These are phyloP conservation scores for Peromyscus melanophrys DNA, from an alignment of 2,797 vertebrate species.

Conservation along the genomic window DNA sequence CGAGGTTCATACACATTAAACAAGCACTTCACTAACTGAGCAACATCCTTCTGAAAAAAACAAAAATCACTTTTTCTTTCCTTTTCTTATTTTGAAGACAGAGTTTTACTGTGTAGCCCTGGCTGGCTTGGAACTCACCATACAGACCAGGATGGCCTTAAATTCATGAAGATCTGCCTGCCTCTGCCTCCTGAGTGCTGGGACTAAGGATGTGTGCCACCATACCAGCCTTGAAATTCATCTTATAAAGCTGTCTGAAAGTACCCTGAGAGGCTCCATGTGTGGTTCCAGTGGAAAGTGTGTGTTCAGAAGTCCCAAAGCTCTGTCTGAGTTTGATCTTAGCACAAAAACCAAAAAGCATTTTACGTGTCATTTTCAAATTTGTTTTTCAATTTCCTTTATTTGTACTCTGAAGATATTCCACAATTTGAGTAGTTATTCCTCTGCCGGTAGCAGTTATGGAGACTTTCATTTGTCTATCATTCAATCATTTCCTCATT, in stretches of 20 bases:
- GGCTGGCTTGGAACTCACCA: not conserved
- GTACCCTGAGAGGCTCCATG: not conserved
- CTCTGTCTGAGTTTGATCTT: not conserved
- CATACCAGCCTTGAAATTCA: not conserved
- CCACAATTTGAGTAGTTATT: not conserved
- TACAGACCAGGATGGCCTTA: not conserved
- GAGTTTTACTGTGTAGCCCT: not conserved
- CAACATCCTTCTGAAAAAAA: not conserved
- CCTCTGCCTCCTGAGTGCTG: not conserved
- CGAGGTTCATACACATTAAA: not conserved
- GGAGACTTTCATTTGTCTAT: not conserved
- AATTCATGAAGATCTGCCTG: not conserved
- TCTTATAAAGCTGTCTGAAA: slow-evolving; percentile 16
- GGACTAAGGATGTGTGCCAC: not conserved
- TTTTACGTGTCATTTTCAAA: not conserved
- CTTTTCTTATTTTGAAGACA: not conserved
- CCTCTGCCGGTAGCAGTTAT: not conserved
- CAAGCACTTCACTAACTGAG: not conserved
- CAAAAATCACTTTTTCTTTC: not conserved
- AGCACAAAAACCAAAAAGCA: not conserved
- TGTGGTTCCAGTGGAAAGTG: not conserved
- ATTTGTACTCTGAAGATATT: slow-evolving; percentile 2
- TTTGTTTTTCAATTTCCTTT: not conserved
- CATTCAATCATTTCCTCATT: not conserved
- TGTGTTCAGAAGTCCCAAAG: too few relatives aligned